Base-by-base conservation (phyloP, 2,113 vertebrate species). In the Casuarius casuarius region DNA sequence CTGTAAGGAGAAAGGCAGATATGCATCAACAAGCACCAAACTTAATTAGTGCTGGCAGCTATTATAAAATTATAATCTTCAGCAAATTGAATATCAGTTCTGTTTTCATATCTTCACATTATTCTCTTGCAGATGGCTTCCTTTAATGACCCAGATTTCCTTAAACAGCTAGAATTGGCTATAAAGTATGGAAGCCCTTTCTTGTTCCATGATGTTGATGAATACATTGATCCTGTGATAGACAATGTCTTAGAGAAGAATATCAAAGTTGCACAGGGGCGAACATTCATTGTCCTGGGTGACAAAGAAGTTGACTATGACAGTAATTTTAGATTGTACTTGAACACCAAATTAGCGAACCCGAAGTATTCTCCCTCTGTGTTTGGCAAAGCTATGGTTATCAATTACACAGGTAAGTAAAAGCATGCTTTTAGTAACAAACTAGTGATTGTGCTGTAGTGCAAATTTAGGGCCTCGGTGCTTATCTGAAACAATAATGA, bases 261-360 rank as follows among this genome's bases (percentile, higher is more conserved):
- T 59, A 93, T 99, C 22, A 99, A 98, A 94, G 97, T 97, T 72
- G 49, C 96, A 7, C 99, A 99, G 61, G 99, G 99, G 2, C 97
- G 99, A 75, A 98, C 98, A 62, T 98, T 99, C 70, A 85, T 99
- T 72, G 84, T 98, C 52, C 97, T 99, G 33, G 99, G 99, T 16
- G 99, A 99, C 98, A 99, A 99, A 94, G 99, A 99, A 61, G 98
- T 99, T 10, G 99, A 99, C 96, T 99, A 99, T 40, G 99, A 99
- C 87, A 98, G 98, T 38, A 99, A 98, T 96, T 99, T 99, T 94
- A 98, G 98, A 93, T 98, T 99, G 48, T 99, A 99, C 90, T 98
- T 99, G 84, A 99, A 99, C 98, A 99, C 99, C 94, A 99, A 99
- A 96, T 97, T 99, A 92, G 95, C 98, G 8, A 99, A 99, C 89